Evolutionary conservation across 2,797 vertebrate genomes (phyloP), one percentile per base, ranked within the genome.

Genomic region (Muscicapa striata): DNA sequence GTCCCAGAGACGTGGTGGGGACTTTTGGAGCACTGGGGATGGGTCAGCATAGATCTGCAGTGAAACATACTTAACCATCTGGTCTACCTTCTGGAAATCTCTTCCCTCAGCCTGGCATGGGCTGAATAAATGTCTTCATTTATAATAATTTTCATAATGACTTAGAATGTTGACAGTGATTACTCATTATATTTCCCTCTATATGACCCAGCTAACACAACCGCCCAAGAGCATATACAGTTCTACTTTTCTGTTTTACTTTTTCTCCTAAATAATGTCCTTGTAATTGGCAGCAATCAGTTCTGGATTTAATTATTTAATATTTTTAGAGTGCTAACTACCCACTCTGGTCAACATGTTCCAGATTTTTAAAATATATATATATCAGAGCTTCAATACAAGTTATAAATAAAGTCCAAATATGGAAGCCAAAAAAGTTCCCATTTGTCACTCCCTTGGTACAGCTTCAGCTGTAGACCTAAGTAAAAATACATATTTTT

Each of bases 31-130:
- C 62, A 75, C 43, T 78, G 76, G 32, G 40, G 64, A 81, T 67
- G 67, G 95, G 82, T 92, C 92, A 95, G 58, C 82, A 75, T 5
- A 84, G 52, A 68, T 82, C 36, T 83, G 45, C 58, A 84, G 51
- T 73, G 84, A 94, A 94, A 95, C 34, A 40, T 38, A 87, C 74
- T 94, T 94, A 83, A 78, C 89, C 95, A 96, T 93, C 95, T 95
- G 92, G 77, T 72, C 43, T 96, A 23, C 85, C 85, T 96, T 96
- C 95, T 96, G 92, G 92, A 97, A 93, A 87, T 82, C 45, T 96
- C 66, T 76, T 95, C 64, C 34, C 23, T 82, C 3, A 1, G 41
- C 78, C 76, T 93, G 80, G 30, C 69, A 85, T 67, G 36, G 69
- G 49, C 48, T 89, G 55, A 93, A 89, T 83, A 94, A 93, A 95